Evolutionary conservation across 2,797 vertebrate species (phyloP), one percentile per base, ranked within the genome.

Genomic region (Enteromius treurensis): DNA sequence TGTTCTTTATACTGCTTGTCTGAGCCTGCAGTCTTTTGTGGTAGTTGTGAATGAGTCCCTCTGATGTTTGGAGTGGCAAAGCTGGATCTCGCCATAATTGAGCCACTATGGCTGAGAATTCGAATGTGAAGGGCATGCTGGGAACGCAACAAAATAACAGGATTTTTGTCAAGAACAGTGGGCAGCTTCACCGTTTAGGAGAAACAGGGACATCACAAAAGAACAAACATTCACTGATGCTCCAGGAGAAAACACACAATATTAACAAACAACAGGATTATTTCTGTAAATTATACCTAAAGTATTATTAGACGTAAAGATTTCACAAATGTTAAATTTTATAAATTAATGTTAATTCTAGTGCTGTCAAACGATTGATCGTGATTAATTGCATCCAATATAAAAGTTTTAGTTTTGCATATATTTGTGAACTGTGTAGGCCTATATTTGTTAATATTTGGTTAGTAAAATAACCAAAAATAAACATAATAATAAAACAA

Each of bases 101-200:
- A 53, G 71, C 47, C 71, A 34, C 47, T 74, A 74, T n/a, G 71
- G 29, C 32, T 53, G 29, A 74, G 29, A 53, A 53, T 74, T 53
- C 21, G 29, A 34, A 74, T 53, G 49, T 53, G 71, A 53, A 74
- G 29, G n/a, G 47, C 47, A 53, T 8, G 71, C 49, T 34, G 71
- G 11, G 11, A 53, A 74, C 53, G 2, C 47, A 53, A 34, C 70
- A n/a, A 51, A 53, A 53, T 34, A 21, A 34, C 47, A 51, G 70
- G 17, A 49, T 32, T 51, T 51, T 34, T 74, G 70, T 21, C 70
- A 51, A 34, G 47, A 74, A 21, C 17, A 73, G 70, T 74, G 29
- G 29, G 70, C 47, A 53, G 60, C 60, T 64, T 32, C 26, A 64
- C 26, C 14, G 5, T 26, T 64, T 14, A 17, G 47, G 49, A 73